phyloP scores from a whole-genome alignment of 2,113 vertebrate genomes.

The Lasiurus borealis region DNA sequence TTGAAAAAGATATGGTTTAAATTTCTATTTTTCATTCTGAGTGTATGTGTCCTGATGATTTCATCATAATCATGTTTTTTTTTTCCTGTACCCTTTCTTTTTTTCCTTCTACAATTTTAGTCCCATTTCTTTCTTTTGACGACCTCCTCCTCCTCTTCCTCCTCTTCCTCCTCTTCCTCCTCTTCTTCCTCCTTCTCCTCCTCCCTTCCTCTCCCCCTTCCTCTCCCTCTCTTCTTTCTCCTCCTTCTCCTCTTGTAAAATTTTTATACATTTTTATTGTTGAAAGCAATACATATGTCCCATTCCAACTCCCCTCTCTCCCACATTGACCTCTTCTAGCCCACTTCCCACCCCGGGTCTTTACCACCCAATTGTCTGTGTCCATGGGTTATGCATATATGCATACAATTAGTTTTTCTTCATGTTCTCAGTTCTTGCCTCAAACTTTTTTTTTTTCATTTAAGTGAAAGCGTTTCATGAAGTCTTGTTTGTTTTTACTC shows the following conservation, averaged over 20 bases:
- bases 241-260: too few relatives aligned
- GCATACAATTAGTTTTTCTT: not conserved
- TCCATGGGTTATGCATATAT: too few relatives aligned
- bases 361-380: too few relatives aligned
- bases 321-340: too few relatives aligned
- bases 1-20: not conserved
- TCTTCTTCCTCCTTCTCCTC: too few relatives aligned
- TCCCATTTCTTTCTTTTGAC: not conserved
- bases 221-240: too few relatives aligned
- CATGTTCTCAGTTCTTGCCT: not conserved
- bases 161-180: too few relatives aligned
- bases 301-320: too few relatives aligned
- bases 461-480: not conserved
- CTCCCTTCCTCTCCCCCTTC: too few relatives aligned
- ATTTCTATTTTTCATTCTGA: not conserved
- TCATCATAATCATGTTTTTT: not conserved
- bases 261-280: too few relatives aligned
- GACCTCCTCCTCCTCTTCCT: not conserved
- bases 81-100: not conserved
- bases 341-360: too few relatives aligned
- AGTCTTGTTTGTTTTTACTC: not conserved
- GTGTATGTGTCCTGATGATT: not conserved
- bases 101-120: not conserved
- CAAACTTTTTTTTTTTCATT: not conserved
- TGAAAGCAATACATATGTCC: too few relatives aligned